These are phyloP conservation scores for Coturnix japonica DNA, from an alignment of 2,113 vertebrate genomes.

Conservation along the genomic window DNA sequence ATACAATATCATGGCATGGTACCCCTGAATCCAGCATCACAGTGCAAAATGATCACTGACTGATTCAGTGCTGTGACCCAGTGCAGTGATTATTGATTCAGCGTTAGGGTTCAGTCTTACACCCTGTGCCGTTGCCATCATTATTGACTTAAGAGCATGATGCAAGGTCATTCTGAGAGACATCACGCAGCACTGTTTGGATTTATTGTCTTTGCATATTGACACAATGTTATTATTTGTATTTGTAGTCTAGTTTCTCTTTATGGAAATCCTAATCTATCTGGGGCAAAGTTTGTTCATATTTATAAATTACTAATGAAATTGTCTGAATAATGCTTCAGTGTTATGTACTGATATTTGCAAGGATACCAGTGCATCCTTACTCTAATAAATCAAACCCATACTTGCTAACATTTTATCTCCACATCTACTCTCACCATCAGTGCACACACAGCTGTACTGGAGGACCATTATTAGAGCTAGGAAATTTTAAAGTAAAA, in stretches of 20 bases:
- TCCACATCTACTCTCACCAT: background rate
- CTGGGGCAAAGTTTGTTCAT: background rate
- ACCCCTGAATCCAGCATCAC: background rate
- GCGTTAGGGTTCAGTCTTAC: background rate
- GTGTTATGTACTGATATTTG: background rate
- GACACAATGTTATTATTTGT: background rate
- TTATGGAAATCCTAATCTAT: background rate
- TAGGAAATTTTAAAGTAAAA: background rate
- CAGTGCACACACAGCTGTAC: background rate
- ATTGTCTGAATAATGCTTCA: background rate
- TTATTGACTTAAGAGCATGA: background rate
- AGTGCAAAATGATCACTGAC: background rate
- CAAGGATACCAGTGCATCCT: background rate
- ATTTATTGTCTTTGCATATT: background rate
- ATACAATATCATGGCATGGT: background rate
- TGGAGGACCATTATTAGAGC: background rate
- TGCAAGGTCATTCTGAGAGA: background rate
- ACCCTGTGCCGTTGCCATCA: background rate
- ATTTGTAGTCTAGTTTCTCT: background rate
- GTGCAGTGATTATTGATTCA: constrained; percentile 19
- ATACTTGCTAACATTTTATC: background rate
- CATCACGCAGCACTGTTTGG: background rate
- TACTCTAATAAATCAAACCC: background rate
- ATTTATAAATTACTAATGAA: background rate
- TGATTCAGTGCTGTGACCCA: background rate